Evolutionary conservation across 2,888 invertebrate genomes (phyloP), one percentile per base, ranked within the genome.

Genomic region (Lapara coniferarum): DNA sequence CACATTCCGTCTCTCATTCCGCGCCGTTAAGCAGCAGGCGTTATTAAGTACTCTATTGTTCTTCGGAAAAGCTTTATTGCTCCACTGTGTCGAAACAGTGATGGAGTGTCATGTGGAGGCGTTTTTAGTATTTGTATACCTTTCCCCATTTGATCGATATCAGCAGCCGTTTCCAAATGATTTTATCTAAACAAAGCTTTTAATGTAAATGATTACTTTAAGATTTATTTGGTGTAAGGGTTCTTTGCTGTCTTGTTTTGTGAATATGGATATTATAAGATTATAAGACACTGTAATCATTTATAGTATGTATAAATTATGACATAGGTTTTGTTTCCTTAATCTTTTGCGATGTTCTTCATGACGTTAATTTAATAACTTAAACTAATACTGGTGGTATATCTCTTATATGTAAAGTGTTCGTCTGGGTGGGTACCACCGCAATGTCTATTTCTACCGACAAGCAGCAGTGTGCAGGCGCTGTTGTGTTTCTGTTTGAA

Each of bases 1-100:
- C 85, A 80, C 81, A 73, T 77, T 78, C 78, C 78, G 78, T 87
- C 85, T 81, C 76, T 78, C 72, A 84, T 86, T 82, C 81, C 85
- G 80, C 82, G 82, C 74, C 78, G 75, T 73, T 81, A 77, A 85
- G 85, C 85, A 84, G 82, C 81, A 78, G 80, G 69, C 77, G 78
- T 79, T 83, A 83, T 83, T 80, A 80, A 82, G 77, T 79, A 70
- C 75, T 70, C 85, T 77, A 89, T 89, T 89, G 89, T 89, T 86
- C 86, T 78, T 74, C 68, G 73, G 78, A 81, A 79, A 81, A 81
- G 78, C 75, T 78, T 80, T 78, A 84, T 86, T 84, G 81, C 81
- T 82, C 75, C 46, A 51, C 67, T 74, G 71, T 77, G 77, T 79
- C 76, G 77, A 76, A 78, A 74, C 74, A 5, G 57, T 68, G 59